Evolutionary conservation across 2,888 invertebrate genomes (phyloP).

Genomic region (Mesorhabditis spiculigera): DNA sequence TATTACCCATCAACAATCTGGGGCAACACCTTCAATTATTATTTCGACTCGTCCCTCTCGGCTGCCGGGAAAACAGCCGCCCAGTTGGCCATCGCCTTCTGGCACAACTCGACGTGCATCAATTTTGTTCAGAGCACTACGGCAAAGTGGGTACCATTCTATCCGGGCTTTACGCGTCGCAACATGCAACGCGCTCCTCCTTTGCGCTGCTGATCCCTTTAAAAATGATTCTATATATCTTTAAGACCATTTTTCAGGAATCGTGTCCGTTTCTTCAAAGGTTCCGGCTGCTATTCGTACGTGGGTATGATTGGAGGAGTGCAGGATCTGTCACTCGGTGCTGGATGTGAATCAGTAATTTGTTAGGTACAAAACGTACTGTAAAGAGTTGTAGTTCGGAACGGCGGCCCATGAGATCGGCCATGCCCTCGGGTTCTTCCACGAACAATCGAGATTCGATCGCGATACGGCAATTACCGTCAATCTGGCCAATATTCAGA

Average conservation of each 20-base stretch:
- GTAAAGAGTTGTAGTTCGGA: constrained; percentile 40
- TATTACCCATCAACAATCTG: background rate
- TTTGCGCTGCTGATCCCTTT: too few relatives aligned
- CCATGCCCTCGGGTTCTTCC: constrained; percentile 54
- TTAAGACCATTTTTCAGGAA: constrained; percentile 9
- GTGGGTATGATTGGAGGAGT: constrained; percentile 42
- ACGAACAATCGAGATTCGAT: constrained; percentile 49
- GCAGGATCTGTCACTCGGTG: constrained; percentile 53
- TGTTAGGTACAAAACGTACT: background rate
- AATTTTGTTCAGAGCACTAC: constrained; percentile 40
- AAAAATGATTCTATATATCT: too few relatives aligned
- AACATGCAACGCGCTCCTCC: constrained; percentile 10
- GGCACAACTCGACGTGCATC: constrained; percentile 48
- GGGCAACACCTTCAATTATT: background rate
- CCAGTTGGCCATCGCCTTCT: constrained; percentile 37
- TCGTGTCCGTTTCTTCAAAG: constrained; percentile 38
- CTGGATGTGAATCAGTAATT: constrained; percentile 46
- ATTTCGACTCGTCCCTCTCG: constrained; percentile 1
- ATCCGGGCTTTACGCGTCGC: background rate
- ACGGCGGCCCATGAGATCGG: constrained; percentile 54
- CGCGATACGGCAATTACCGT: constrained; percentile 35
- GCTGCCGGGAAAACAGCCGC: constrained; percentile 21
- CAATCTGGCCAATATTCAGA: constrained; percentile 24
- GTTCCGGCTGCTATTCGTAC: constrained; percentile 48
- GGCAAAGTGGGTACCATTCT: constrained; percentile 10